phyloP scores from a whole-genome alignment of 2,113 vertebrate genomes.

The Labeo catla region DNA sequence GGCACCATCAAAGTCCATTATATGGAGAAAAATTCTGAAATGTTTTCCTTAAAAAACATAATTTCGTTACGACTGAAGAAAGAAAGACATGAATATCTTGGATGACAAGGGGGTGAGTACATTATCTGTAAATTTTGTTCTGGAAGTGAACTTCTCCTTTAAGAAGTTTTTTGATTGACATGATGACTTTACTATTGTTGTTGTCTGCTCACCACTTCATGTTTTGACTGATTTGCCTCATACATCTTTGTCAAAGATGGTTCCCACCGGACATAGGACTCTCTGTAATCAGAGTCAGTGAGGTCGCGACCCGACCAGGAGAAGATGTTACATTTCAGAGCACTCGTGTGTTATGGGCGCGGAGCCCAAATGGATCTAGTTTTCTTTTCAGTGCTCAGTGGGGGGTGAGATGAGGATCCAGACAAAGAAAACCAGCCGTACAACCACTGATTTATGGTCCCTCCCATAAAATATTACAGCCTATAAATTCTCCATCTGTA shows the following conservation, averaged over 20 bases:
- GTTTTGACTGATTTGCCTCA: constrained; percentile 41
- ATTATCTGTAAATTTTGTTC: not conserved
- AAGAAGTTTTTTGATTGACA: constrained; percentile 17
- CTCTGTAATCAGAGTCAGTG: constrained; percentile 44
- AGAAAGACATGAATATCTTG: too few species aligned
- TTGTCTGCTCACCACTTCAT: constrained; percentile 5
- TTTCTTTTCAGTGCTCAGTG: constrained; percentile 9
- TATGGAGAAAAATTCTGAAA: too few species aligned
- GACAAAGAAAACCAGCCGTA: constrained; percentile 29
- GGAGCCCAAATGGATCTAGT: constrained; percentile 39
- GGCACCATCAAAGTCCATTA: too few species aligned
- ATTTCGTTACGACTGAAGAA: too few species aligned
- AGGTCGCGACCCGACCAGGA: constrained; percentile 39
- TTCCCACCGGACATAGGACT: constrained; percentile 36
- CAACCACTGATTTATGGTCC: constrained; percentile 43
- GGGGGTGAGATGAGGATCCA: constrained; percentile 42
- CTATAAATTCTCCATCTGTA: constrained; percentile 41
- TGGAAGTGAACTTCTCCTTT: not conserved
- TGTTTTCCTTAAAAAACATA: too few species aligned
- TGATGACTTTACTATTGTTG: constrained; percentile 16
- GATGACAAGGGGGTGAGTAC: not conserved
- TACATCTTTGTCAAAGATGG: constrained; percentile 22
- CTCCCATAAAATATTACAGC: constrained; percentile 41
- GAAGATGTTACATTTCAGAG: constrained; percentile 16
- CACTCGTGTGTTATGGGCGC: constrained; percentile 18